Evolutionary conservation across 2,888 invertebrate genomes (phyloP).

Genomic region (Spialia ferax): DNA sequence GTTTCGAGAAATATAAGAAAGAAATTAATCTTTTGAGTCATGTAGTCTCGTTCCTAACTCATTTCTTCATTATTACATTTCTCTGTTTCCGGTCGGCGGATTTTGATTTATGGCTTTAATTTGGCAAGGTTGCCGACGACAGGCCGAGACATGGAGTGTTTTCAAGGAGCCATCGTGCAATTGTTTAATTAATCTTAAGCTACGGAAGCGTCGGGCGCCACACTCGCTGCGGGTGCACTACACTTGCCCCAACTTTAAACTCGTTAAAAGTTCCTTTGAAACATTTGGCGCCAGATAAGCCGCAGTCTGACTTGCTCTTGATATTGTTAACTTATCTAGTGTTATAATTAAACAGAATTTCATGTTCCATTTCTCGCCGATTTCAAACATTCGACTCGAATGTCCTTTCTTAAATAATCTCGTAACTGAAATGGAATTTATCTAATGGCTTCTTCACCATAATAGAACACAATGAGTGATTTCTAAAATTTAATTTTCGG

Average conservation of each 20-base stretch:
- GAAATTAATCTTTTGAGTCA: slow-evolving; percentile 62
- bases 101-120: slow-evolving; percentile 86
- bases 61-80: slow-evolving; percentile 80
- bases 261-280: slow-evolving; percentile 85
- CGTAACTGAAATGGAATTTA: background rate
- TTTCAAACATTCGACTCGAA: slow-evolving; percentile 42
- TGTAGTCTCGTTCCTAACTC: slow-evolving; percentile 59
- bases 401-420: background rate
- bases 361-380: slow-evolving; percentile 59
- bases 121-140: slow-evolving; percentile 85
- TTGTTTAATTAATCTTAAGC: slow-evolving; percentile 86
- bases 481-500: background rate
- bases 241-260: slow-evolving; percentile 84
- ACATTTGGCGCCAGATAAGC: slow-evolving; percentile 87
- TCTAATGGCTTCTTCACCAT: background rate
- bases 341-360: slow-evolving; percentile 81
- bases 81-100: slow-evolving; percentile 77
- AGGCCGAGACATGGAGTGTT: slow-evolving; percentile 86
- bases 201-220: slow-evolving; percentile 69
- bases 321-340: slow-evolving; percentile 84
- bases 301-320: slow-evolving; percentile 79
- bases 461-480: background rate
- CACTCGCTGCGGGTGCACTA: slow-evolving; percentile 73
- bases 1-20: slow-evolving; percentile 55
- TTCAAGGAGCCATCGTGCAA: slow-evolving; percentile 85